A percentile compares a stretch with the other conserved stretches of the same genome.
These are phyloP conservation scores for Zootermopsis nevadensis DNA, from an alignment of 2,888 invertebrate species.

Conservation along the genomic window DNA sequence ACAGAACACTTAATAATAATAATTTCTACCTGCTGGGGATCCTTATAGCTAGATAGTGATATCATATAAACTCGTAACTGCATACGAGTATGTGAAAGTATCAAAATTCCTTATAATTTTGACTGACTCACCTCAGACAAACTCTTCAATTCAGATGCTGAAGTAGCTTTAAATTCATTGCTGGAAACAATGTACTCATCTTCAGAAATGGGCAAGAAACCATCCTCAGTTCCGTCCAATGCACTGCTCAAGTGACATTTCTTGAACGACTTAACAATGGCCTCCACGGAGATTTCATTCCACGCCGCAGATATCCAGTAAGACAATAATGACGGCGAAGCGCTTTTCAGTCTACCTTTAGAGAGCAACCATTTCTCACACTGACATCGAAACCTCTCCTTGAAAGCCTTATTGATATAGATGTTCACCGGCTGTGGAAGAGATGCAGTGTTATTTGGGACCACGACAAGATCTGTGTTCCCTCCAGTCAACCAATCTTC, in stretches of 20 bases:
- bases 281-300: background rate
- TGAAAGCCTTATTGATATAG: background rate
- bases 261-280: background rate
- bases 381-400: background rate
- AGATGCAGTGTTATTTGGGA: background rate
- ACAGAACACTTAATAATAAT: too few relatives aligned
- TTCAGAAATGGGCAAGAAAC: background rate
- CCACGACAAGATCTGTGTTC: conserved; percentile 9
- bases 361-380: background rate
- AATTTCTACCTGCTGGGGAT: too few relatives aligned
- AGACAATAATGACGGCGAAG: background rate
- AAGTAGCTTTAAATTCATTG: background rate
- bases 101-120: background rate
- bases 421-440: conserved; percentile 2
- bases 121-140: conserved; percentile 1
- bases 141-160: background rate
- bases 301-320: conserved; percentile 14
- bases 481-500: background rate
- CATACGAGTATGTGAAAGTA: background rate
- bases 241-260: conserved; percentile 5
- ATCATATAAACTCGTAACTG: too few relatives aligned
- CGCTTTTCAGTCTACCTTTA: background rate
- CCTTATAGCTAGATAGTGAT: too few relatives aligned
- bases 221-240: background rate
- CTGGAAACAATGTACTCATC: background rate